These are phyloP conservation scores for Ctenopoma kingsleyae DNA, from an alignment of 2,797 vertebrate species.

Conservation along the genomic window DNA sequence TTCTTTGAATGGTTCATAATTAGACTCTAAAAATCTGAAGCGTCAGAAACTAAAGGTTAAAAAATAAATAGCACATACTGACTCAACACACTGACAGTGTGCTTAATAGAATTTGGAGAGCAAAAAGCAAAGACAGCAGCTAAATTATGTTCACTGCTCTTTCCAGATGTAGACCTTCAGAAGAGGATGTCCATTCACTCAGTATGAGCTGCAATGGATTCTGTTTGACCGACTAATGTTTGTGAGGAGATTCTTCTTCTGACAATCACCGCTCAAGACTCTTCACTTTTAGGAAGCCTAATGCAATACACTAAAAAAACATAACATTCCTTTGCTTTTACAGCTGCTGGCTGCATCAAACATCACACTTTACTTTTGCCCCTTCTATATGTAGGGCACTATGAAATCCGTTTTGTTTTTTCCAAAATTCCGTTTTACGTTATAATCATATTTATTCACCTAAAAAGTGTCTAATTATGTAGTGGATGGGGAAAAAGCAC, in stretches of 20 bases:
- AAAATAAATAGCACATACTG: neutral
- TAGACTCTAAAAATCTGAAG: neutral
- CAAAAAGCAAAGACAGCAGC: neutral
- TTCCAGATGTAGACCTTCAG: neutral
- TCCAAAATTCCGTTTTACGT: too few species aligned
- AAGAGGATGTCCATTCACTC: neutral
- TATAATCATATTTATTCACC: too few species aligned
- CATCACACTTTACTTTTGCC: neutral
- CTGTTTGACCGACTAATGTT: constrained; percentile 5
- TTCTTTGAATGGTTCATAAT: neutral
- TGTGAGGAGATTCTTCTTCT: neutral
- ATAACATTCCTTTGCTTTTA: neutral
- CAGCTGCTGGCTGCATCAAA: neutral
- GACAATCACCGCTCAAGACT: too few species aligned
- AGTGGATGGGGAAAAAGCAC: too few species aligned
- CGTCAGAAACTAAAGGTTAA: neutral
- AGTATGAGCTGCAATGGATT: neutral
- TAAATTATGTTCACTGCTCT: neutral
- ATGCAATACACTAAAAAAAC: too few species aligned
- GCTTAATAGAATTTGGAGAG: too few species aligned
- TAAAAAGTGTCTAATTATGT: too few species aligned
- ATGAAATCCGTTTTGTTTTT: too few species aligned
- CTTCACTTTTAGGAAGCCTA: too few species aligned
- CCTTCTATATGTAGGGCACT: too few species aligned
- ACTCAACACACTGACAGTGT: too few species aligned